Base-by-base conservation (phyloP, 2,888 invertebrate species). In the Plebejus melissa region DNA sequence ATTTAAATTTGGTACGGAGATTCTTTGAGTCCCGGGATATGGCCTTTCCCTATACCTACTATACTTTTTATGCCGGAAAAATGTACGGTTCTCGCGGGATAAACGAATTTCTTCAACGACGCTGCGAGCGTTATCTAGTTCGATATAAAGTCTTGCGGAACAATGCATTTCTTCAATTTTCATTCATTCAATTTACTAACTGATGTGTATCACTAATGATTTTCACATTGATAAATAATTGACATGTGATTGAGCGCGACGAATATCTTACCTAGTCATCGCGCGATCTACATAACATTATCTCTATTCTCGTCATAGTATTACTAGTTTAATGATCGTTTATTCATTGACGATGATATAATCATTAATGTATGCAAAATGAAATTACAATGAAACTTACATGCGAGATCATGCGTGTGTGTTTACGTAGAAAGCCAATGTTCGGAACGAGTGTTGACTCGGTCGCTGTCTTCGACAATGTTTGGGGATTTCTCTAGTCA, bases 291-390 rank as follows among this genome's bases (percentile, higher is more conserved):
- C 9, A 0, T 2, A 46, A 9, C 2, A 9, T 4, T 9, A 50
- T 50, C 3, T 50, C 9, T 13, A 50, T 13, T 41, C 54, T 50
- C 11, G 50, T 13, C 50, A 50, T 50, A 2, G 2, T 11, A 13
- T 50, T 50, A 7, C 9, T 60, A 60, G 32, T 32, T 60, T 58
- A 58, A 32, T 32, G 11, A 13, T 28, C 58, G 58, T 22, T 60
- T 32, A 32, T 65, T 32, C 32, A 65, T 13, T 11, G 32, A 9
- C 32, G 13, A 36, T 65, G 11, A 36, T 65, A 22, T 65, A 65
- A 65, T 65, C 32, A 65, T 65, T 32, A 65, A 65, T 36, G 65
- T 65, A 65, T 36, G 65, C 32, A 65, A 65, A 65, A 65, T 1
- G 5, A 65, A 65, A 65, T 32, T 60, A 22, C 28, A 28, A 65